phyloP scores from a whole-genome alignment of 1,140 invertebrate species.

The Brachystomella parvula region DNA sequence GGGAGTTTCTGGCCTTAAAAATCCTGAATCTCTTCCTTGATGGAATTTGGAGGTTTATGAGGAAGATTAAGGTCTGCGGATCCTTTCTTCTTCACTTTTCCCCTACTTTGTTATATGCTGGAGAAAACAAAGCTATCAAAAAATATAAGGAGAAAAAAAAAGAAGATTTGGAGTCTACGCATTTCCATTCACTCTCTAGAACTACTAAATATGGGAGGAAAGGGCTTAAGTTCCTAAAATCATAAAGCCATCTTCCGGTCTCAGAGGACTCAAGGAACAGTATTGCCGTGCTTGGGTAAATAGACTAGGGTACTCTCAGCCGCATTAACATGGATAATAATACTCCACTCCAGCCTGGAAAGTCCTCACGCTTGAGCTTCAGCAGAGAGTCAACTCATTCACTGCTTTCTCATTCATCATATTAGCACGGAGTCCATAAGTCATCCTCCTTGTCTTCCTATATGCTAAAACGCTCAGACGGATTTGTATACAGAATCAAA shows the following conservation, averaged over 20 bases:
- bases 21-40: neutral
- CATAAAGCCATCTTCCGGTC: neutral
- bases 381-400: too few species aligned
- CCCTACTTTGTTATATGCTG: neutral
- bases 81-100: neutral
- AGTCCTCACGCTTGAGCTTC: neutral
- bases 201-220: neutral
- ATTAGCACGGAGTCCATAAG: too few species aligned
- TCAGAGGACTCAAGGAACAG: too few species aligned
- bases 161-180: neutral
- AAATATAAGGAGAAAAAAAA: neutral
- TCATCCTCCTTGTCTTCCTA: too few species aligned
- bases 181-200: neutral
- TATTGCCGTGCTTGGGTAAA: neutral
- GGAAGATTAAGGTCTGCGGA: neutral
- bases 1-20: neutral
- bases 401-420: too few species aligned
- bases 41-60: neutral
- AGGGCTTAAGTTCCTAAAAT: neutral
- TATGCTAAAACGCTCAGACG: too few species aligned
- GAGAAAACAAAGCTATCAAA: neutral
- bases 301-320: neutral
- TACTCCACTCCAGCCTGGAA: neutral
- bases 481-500: too few species aligned
- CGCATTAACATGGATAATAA: neutral